Conservation (phyloP, 2,888 invertebrate genomes). For the Rhagium mordax region DNA sequence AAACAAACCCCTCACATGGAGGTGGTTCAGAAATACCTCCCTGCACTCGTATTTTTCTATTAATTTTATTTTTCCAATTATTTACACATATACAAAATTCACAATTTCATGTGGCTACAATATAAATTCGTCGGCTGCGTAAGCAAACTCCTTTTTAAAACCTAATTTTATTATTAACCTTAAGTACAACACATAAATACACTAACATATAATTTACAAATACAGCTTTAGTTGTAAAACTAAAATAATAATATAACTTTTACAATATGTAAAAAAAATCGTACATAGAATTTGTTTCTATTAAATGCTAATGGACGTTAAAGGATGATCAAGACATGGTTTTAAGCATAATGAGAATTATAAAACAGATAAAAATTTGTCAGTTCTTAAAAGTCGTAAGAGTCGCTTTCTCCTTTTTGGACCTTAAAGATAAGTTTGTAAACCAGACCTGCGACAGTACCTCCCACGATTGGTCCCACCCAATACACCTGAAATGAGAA, state of each 20-base stretch:
- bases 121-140: neutral
- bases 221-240: slow-evolving; percentile 11
- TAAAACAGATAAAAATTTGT: neutral
- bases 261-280: slow-evolving; percentile 33
- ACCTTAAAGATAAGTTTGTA: slow-evolving; percentile 76
- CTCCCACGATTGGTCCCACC: slow-evolving; percentile 77
- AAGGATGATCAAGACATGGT: slow-evolving; percentile 4
- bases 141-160: neutral
- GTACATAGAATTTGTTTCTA: slow-evolving; percentile 15
- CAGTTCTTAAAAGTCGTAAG: slow-evolving; percentile 80
- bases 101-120: neutral
- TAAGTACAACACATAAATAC: slow-evolving; percentile 27
- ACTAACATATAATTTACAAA: slow-evolving; percentile 12
- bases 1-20: too few species aligned
- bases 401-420: slow-evolving; percentile 82
- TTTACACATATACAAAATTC: slow-evolving; percentile 15
- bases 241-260: slow-evolving; percentile 14
- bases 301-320: slow-evolving; percentile 10
- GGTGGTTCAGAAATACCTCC: too few species aligned
- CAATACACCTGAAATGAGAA: slow-evolving; percentile 73
- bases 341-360: neutral
- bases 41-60: slow-evolving; percentile 4
- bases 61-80: slow-evolving; percentile 5
- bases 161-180: slow-evolving; percentile 19
- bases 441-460: slow-evolving; percentile 72